A percentile compares a stretch with the other conserved stretches of the same genome.
These are phyloP conservation scores for Furnarius figulus DNA, from an alignment of 2,113 vertebrate species.

Conservation along the genomic window DNA sequence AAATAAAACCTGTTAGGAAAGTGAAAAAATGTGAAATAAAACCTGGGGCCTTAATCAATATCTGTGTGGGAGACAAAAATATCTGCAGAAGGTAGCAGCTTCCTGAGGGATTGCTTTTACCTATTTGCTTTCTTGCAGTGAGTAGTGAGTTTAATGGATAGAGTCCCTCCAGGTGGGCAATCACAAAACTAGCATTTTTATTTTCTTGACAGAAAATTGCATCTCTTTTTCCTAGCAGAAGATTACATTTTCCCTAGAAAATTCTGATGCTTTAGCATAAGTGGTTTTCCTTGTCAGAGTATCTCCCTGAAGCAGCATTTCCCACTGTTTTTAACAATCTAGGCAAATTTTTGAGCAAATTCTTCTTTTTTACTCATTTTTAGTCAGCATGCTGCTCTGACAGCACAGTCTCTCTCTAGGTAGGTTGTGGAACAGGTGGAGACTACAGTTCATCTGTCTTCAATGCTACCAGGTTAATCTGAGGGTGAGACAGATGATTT, in stretches of 20 bases:
- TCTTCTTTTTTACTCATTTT: not conserved
- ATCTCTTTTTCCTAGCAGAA: not conserved
- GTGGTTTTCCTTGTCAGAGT: not conserved
- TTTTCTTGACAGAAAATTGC: conserved; percentile 10
- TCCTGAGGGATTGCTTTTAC: not conserved
- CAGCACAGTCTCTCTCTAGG: not conserved
- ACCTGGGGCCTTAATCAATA: not conserved
- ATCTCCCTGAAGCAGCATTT: not conserved
- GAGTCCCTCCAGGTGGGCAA: not conserved
- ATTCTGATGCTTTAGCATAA: conserved; percentile 1
- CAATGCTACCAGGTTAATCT: not conserved
- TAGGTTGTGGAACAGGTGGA: not conserved
- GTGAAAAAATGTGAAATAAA: not conserved
- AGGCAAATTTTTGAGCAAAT: not conserved
- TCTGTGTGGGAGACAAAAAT: not conserved
- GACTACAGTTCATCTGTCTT: not conserved
- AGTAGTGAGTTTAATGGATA: not conserved
- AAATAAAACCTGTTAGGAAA: not conserved
- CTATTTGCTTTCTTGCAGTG: not conserved
- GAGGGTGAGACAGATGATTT: not conserved
- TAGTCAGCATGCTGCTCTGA: not conserved
- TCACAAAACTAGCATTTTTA: not conserved
- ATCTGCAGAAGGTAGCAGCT: not conserved
- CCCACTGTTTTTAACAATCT: not conserved
- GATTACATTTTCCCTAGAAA: not conserved